phyloP scores from a whole-genome alignment of 2,797 vertebrate genomes.

The Capromys pilorides region DNA sequence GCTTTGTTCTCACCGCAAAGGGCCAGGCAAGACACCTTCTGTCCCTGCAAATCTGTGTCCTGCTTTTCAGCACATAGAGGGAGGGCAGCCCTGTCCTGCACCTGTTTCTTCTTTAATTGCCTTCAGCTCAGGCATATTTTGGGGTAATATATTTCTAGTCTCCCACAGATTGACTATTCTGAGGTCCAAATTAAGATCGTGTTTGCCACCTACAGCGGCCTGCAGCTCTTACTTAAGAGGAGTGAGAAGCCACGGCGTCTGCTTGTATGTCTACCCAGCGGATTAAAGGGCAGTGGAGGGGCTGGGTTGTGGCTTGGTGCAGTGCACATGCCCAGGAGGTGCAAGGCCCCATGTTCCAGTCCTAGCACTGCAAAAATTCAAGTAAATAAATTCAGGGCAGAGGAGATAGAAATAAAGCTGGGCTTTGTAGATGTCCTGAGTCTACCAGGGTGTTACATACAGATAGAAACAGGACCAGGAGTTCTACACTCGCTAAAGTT shows the following conservation, averaged over 20 bases:
- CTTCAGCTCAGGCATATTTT: neutral
- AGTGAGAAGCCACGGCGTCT: neutral
- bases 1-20: neutral
- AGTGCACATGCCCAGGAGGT: neutral
- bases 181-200: neutral
- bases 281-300: neutral
- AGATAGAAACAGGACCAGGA: neutral
- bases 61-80: neutral
- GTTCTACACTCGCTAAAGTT: rapidly evolving
- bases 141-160: neutral
- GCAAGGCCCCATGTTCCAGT: neutral
- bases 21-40: neutral
- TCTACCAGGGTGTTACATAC: rapidly evolving
- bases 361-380: neutral
- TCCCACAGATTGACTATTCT: neutral
- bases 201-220: neutral
- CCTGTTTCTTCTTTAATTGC: neutral
- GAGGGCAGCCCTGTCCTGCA: neutral
- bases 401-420: neutral
- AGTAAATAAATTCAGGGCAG: neutral
- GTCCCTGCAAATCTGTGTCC: neutral
- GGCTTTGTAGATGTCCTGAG: rapidly evolving
- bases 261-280: too few relatives aligned
- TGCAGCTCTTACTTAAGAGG: neutral
- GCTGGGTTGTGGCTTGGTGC: neutral